Percentiles rank a stretch among this genome's conserved stretches.
These are phyloP conservation scores for Steinernema carpocapsae DNA, from an alignment of 2,888 invertebrate genomes.

Conservation along the genomic window DNA sequence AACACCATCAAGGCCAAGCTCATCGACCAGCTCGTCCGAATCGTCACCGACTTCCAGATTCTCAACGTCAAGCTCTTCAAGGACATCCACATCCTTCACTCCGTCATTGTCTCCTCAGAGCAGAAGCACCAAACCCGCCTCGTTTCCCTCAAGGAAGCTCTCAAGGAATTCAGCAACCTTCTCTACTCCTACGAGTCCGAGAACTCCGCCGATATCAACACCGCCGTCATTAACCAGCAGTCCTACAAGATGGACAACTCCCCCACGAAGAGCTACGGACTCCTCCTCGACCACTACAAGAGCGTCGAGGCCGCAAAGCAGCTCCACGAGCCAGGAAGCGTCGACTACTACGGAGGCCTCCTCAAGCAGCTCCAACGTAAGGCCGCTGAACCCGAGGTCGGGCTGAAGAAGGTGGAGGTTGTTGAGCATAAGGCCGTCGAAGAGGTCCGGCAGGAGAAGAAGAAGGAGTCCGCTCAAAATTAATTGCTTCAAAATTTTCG, in stretches of 20 bases:
- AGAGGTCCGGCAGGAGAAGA: not conserved
- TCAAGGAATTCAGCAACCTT: not conserved
- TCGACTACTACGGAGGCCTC: constrained; percentile 5
- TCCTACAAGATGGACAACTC: not conserved
- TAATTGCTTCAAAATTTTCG: no score
- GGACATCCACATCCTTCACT: constrained; percentile 4
- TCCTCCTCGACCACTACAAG: constrained; percentile 23
- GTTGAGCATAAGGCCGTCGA: not conserved
- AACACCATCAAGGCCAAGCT: not conserved
- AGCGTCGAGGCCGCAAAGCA: not conserved
- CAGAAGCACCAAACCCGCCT: not conserved
- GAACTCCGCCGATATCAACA: not conserved
- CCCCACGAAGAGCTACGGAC: not conserved
- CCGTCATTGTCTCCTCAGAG: not conserved
- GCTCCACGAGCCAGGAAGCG: not conserved
- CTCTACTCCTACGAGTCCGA: not conserved
- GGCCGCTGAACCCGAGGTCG: not conserved
- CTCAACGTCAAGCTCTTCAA: not conserved
- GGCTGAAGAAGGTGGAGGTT: not conserved
- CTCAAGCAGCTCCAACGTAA: not conserved
- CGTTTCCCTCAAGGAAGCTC: not conserved
- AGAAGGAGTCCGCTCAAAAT: not conserved
- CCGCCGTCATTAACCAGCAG: not conserved
- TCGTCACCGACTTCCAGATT: not conserved
- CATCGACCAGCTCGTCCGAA: not conserved